Conservation (phyloP, 1,140 invertebrate genomes). For the Eciton burchellii region DNA sequence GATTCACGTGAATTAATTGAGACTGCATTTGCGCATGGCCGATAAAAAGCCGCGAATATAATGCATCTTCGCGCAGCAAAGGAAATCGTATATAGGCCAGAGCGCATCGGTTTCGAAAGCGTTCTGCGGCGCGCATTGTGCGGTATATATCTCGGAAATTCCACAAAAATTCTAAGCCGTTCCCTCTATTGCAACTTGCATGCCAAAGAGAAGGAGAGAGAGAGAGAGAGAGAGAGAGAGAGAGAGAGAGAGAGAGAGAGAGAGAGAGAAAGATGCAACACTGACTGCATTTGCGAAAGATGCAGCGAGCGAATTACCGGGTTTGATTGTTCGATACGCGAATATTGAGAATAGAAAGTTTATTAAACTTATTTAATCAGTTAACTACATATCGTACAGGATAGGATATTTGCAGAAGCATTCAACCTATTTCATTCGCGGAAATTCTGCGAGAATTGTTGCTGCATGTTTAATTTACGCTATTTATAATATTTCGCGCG, state of each 20-base stretch:
- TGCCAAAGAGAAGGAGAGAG: too few species aligned
- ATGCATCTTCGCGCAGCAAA: background rate
- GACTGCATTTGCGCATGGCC: background rate
- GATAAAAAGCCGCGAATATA: constrained; percentile 40
- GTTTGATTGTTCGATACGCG: background rate
- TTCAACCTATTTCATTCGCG: background rate
- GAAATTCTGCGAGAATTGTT: background rate
- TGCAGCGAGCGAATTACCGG: background rate
- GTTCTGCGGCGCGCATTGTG: background rate
- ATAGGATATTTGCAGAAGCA: background rate
- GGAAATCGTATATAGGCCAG: constrained; percentile 12
- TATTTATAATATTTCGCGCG: background rate
- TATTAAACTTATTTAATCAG: background rate
- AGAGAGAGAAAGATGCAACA: constrained; percentile 5
- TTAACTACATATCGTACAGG: background rate
- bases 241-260: too few species aligned
- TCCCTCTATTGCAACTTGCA: background rate
- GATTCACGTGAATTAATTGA: constrained; percentile 41
- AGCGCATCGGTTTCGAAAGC: constrained; percentile 14
- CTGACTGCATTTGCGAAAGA: background rate
- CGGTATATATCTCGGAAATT: constrained; percentile 30
- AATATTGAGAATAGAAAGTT: background rate
- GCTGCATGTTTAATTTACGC: background rate
- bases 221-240: too few species aligned
- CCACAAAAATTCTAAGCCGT: constrained; percentile 38